Base-by-base conservation (phyloP, 2,113 vertebrate genomes). In the Tinamus guttatus region DNA sequence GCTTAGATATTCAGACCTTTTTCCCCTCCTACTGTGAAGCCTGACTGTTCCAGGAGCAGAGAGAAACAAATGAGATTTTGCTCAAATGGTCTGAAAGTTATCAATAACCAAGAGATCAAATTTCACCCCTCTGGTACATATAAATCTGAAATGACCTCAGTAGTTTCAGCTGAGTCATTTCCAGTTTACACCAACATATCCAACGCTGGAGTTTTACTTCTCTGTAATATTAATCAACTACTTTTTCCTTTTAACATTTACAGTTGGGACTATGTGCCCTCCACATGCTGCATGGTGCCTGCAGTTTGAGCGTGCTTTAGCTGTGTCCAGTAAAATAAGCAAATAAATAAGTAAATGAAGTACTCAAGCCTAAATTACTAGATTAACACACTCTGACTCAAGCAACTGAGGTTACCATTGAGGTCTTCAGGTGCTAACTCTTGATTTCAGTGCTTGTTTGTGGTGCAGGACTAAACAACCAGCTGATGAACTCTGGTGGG, bases 61-160 rank as follows among this genome's bases (percentile, higher is more conserved):
- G 58, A 85, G 45, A 65, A 79, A 49, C 52, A 95, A 81, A 62
- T 27, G 6, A 85, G 40, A 59, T 56, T 96, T 97, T 97, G 91
- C 93, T 96, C 89, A 97, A 96, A 92, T 78, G 54, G 19, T 81
- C 85, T 93, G 74, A 97, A 96, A 97, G 89, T 97, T 97, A 95
- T 78, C 85, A 65, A n/a, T 62, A 97, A 89, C 81, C 93, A 94
- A 96, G 47, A 79, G 64, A 59, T 63, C 32, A 64, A 41, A 73
- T 85, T 69, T 87, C 51, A 63, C 19, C 36, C 30, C 49, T 73
- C 60, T 75, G 32, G 22, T 59, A 34, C n/a, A 11, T 36, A 41
- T 9, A 80, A 86, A 89, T 76, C 51, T 81, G 85, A 41, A 90
- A 58, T 62, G 0, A 89, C 32, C 78, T 82, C 60, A 64, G 85